These are phyloP conservation scores for Harpagifer antarcticus DNA, from an alignment of 2,797 vertebrate genomes.

Conservation along the genomic window DNA sequence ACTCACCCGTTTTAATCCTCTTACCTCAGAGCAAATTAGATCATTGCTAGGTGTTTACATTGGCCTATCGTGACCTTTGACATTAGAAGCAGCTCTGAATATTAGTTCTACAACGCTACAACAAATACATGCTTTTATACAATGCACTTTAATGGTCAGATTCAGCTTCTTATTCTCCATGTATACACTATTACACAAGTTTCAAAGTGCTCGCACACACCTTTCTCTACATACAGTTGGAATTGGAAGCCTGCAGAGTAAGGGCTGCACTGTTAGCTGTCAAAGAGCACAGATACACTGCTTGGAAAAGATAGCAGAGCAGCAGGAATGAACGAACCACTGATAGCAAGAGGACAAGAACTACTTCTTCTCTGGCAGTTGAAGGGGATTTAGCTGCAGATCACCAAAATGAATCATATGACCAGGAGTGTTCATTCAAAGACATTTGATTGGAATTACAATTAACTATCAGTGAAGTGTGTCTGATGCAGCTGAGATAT, in stretches of 20 bases:
- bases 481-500: conserved; percentile 40
- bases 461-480: conserved; percentile 23
- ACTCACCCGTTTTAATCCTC: conserved; percentile 1
- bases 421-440: conserved; percentile 22
- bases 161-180: conserved; percentile 26
- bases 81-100: conserved; percentile 18
- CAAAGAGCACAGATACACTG: conserved; percentile 42
- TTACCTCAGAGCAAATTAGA: conserved; percentile 24
- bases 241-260: conserved; percentile 55
- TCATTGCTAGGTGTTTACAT: conserved; percentile 26
- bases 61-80: conserved; percentile 33
- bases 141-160: conserved; percentile 31
- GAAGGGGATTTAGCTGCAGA: conserved; percentile 22
- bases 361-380: conserved; percentile 25
- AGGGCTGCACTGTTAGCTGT: conserved; percentile 53
- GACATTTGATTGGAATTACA: conserved; percentile 43
- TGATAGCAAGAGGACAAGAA: conserved; percentile 51
- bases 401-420: conserved; percentile 39
- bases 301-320: conserved; percentile 40
- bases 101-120: conserved; percentile 14
- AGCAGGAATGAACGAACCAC: conserved; percentile 50
- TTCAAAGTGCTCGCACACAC: conserved; percentile 46
- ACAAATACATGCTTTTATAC: conserved; percentile 33
- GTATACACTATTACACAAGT: conserved; percentile 32
- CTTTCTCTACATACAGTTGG: conserved; percentile 38